A percentile compares a stretch with the other conserved stretches of the same genome.
Evolutionary conservation across 2,797 vertebrate genomes (phyloP).

Genomic region (Cichlasoma orientale): DNA sequence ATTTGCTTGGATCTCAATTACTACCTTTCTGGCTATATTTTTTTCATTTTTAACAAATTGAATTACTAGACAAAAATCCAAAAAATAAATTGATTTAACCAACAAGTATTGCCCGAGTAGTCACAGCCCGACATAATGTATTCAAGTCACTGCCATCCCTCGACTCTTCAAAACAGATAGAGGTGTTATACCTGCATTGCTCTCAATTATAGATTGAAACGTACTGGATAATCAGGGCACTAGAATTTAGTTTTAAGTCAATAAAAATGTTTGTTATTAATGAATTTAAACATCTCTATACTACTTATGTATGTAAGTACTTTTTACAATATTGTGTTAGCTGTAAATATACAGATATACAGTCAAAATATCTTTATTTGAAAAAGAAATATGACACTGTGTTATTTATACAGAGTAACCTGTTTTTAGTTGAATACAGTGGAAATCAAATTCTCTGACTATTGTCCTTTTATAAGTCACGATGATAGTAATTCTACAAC

Average conservation of each 20-base stretch:
- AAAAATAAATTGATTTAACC: no score
- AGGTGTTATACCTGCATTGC: not conserved
- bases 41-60: fast-evolving
- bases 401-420: no score
- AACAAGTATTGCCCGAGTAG: not conserved
- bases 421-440: not conserved
- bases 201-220: not conserved
- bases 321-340: no score
- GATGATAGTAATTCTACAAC: no score
- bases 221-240: not conserved
- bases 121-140: not conserved
- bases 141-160: not conserved
- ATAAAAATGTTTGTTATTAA: not conserved
- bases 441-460: not conserved
- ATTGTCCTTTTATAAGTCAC: no score
- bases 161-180: not conserved
- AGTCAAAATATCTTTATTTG: not conserved
- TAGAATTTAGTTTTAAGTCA: not conserved
- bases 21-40: not conserved
- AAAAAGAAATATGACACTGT: not conserved
- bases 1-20: not conserved
- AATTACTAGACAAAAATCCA: not conserved
- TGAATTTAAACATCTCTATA: not conserved
- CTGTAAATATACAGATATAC: not conserved
- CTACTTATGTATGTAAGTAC: not conserved